Percentiles rank a stretch among this genome's conserved stretches.
Conservation (phyloP, 2,797 vertebrate genomes). For the Sebastes vulpes region DNA sequence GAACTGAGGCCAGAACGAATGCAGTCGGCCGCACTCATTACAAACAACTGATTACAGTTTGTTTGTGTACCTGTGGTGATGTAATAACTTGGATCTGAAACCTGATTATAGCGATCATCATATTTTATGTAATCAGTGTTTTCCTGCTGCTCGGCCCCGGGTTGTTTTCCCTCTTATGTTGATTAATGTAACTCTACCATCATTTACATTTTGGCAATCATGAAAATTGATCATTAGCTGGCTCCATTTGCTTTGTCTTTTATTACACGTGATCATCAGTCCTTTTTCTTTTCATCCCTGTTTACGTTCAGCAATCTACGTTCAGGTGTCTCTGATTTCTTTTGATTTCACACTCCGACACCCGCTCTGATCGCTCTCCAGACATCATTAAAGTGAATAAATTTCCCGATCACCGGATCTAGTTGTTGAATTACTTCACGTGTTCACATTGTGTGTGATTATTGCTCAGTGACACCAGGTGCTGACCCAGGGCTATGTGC, state of each 20-base stretch:
- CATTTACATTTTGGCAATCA: neutral
- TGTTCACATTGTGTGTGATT: conserved; percentile 68
- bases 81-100: conserved; percentile 17
- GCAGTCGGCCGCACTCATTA: conserved; percentile 3
- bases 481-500: conserved; percentile 46
- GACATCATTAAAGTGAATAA: conserved; percentile 51
- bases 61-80: conserved; percentile 44
- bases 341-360: conserved; percentile 43
- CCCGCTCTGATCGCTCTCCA: conserved; percentile 51
- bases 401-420: conserved; percentile 44
- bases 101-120: neutral
- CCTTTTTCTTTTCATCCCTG: neutral
- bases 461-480: conserved; percentile 75
- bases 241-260: neutral
- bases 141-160: neutral
- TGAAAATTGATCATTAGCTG: neutral
- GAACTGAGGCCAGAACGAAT: conserved; percentile 33
- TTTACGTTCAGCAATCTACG: neutral
- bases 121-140: conserved; percentile 2
- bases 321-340: conserved; percentile 45
- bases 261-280: neutral
- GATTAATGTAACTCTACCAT: neutral
- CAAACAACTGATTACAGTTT: conserved; percentile 23
- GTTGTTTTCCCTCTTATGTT: neutral
- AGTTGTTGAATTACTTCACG: conserved; percentile 39